Base-by-base conservation (phyloP, 1,140 invertebrate genomes). In the Anthonomus grandis region DNA sequence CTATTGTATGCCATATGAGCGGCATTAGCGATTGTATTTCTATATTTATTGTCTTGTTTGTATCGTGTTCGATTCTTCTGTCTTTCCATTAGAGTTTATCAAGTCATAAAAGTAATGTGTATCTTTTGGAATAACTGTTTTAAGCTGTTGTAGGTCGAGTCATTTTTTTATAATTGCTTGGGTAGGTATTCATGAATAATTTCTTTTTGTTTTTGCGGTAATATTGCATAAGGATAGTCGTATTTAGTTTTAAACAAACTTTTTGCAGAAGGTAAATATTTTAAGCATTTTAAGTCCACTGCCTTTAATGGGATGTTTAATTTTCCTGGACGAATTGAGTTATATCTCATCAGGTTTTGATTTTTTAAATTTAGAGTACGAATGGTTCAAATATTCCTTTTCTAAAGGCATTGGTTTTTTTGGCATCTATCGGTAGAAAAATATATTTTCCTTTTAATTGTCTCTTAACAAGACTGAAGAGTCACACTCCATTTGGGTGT, bases 381-480 rank as follows among this genome's bases (percentile, higher is more conserved):
- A 19, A 54, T 45, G 24, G 37, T 46, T 13, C 13, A 54, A 19
- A 46, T 54, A 54, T 54, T 31, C 17, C 17, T 24, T 22, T 46
- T 45, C 19, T n/a, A 25, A 46, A 45, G 23, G 38, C 41, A 23
- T 8, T 25, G 39, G 34, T 45, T 51, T 42, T 51, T 42, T 41
- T 13, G 48, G 42, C 50, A 15, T 57, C 41, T 19, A 4, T 41
- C n/a, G 49, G 57, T 25, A 41, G 18, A 22, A 25, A 53, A 23
- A 59, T 53, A 13, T 53, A 13, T 23, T 42, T 25, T 21, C 31
- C 45, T 18, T 48, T 47, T 17, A 56, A 39, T 22, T 15, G 13
- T 21, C 34, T 48, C 41, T 58, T 60, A 17, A 70, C 67, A 9
- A 57, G 37, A 46, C 44, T 58, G 55, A n/a, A n/a, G n/a, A n/a